Base-by-base conservation (phyloP, 2,113 vertebrate species). In the Pelobates fuscus region DNA sequence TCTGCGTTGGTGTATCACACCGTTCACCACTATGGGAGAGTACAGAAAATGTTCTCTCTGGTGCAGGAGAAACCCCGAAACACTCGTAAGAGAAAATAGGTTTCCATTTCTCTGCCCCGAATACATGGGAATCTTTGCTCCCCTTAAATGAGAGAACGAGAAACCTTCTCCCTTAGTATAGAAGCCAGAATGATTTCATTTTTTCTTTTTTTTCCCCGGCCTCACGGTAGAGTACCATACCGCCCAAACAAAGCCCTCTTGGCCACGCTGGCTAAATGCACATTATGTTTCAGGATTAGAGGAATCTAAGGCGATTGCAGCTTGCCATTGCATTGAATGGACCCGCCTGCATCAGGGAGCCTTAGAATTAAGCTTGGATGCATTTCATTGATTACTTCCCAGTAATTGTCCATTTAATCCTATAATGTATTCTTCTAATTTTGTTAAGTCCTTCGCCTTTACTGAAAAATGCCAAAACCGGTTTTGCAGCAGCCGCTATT, bases 371-470 rank as follows among this genome's bases (percentile, higher is more conserved):
- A 43, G 15, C 41, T 5, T 8, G 65, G 25, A 54, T 29, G 25
- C 29, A 57, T 54, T 57, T 59, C 30, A 43, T 70, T 70, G 68
- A 70, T 70, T 58, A 70, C 55, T 58, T 70, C 55, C 37, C 20
- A 23, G 58, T 52, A 70, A 59, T 70, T 59, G 52, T 44, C 21
- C 68, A 59, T 25, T 70, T 70, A 70, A 70, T 43, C 54, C 68
- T 70, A 59, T 70, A 59, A 70, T 70, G 68, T 70, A 15, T 59
- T 70, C 23, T 20, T 41, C 5, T 70, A 25, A 70, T 68, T 68
- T 49, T 29, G 26, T 67, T 29, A 67, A 29, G 15, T 55, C 67
- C 12, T 46, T 44, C 21, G 14, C 37, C 23, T 11, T 67, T 49
- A n/a, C 17, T 29, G 43, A 24, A 21, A 65, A 25, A 43, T 43